phyloP scores from a whole-genome alignment of 1,140 invertebrate species.

The Orchestia grillus region DNA sequence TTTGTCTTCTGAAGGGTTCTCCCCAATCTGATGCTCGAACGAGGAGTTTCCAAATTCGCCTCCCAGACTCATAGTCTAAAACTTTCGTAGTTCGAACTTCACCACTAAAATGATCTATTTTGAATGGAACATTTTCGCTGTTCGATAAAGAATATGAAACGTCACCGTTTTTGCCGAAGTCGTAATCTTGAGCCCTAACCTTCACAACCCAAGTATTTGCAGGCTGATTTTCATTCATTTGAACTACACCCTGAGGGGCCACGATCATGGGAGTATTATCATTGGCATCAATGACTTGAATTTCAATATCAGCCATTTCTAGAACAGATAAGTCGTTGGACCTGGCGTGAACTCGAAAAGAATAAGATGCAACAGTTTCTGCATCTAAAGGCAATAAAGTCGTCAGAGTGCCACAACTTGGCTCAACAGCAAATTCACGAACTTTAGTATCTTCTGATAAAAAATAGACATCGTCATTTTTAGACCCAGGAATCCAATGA shows the following conservation, averaged over 20 bases:
- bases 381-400: slow-evolving; percentile 87
- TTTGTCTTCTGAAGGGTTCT: slow-evolving; percentile 87
- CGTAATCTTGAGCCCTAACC: slow-evolving; percentile 86
- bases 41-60: slow-evolving; percentile 83
- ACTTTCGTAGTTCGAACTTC: slow-evolving; percentile 84
- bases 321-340: slow-evolving; percentile 85
- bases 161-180: slow-evolving; percentile 93
- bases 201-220: slow-evolving; percentile 84
- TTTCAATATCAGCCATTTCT: slow-evolving; percentile 88
- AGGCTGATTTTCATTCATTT: slow-evolving; percentile 86
- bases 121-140: slow-evolving; percentile 84
- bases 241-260: slow-evolving; percentile 73
- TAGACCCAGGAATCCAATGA: slow-evolving; percentile 74
- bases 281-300: slow-evolving; percentile 88
- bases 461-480: slow-evolving; percentile 86
- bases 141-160: slow-evolving; percentile 94
- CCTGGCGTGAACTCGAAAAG: slow-evolving; percentile 88
- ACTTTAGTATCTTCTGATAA: slow-evolving; percentile 93
- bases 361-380: slow-evolving; percentile 88
- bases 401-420: slow-evolving; percentile 89
- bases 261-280: slow-evolving; percentile 93
- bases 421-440: slow-evolving; percentile 87
- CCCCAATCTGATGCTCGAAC: slow-evolving; percentile 95
- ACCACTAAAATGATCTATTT: slow-evolving; percentile 95
- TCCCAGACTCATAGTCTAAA: slow-evolving; percentile 92